phyloP scores from a whole-genome alignment of 2,888 invertebrate genomes.

The Corythucha ciliata region DNA sequence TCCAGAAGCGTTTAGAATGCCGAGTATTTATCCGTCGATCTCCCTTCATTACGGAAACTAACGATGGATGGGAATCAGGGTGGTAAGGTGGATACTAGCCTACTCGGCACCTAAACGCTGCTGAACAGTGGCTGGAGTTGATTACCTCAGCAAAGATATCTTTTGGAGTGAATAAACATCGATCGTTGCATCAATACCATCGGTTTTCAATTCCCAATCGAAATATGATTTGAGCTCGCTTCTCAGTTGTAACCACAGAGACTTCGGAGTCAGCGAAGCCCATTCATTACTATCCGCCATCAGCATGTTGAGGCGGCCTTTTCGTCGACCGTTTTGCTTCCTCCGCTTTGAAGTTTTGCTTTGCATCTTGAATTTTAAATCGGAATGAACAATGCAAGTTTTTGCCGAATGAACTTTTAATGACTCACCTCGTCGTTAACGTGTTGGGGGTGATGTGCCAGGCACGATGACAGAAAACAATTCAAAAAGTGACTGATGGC shows the following conservation, averaged over 20 bases:
- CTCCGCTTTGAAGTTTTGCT: constrained; percentile 51
- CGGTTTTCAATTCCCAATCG: constrained; percentile 74
- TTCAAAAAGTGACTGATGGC: constrained; percentile 94
- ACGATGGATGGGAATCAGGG: no score
- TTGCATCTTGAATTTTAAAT: constrained; percentile 43
- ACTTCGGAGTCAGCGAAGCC: constrained; percentile 75
- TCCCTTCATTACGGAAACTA: no score
- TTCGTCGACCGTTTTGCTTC: constrained; percentile 45
- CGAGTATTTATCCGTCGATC: no score
- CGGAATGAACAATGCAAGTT: background rate
- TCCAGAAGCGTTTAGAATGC: no score
- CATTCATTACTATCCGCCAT: constrained; percentile 63
- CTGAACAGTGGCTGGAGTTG: no score
- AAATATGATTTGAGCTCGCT: constrained; percentile 77
- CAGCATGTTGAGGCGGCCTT: constrained; percentile 48
- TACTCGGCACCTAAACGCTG: no score
- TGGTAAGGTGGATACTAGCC: no score
- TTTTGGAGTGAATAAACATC: constrained; percentile 77
- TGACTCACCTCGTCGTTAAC: constrained; percentile 54
- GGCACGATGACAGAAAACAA: constrained; percentile 77
- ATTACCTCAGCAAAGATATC: constrained; percentile 63
- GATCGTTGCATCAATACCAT: constrained; percentile 66
- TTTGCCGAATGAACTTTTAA: background rate
- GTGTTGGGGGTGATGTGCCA: constrained; percentile 57
- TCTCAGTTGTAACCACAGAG: constrained; percentile 80